phyloP scores from a whole-genome alignment of 2,113 vertebrate genomes.

The Clarias batrachus region DNA sequence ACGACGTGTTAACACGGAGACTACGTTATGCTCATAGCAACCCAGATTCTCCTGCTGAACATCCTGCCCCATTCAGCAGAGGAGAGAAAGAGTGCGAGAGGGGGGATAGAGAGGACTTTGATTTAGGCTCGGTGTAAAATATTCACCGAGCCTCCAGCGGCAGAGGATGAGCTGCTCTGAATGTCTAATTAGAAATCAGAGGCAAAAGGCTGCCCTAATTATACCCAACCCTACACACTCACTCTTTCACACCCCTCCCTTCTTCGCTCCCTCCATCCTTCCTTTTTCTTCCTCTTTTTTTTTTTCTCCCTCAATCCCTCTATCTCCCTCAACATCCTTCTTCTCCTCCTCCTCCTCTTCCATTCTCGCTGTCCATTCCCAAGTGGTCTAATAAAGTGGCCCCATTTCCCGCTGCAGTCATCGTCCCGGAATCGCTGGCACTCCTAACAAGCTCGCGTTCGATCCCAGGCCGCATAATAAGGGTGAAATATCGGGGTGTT shows the following conservation, averaged over 20 bases:
- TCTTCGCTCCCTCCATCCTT: conserved; percentile 3
- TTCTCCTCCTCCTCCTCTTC: background rate
- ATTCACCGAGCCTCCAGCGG: conserved; percentile 55
- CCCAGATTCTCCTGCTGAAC: conserved; percentile 52
- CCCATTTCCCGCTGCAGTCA: conserved; percentile 40
- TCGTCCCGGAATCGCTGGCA: conserved; percentile 1
- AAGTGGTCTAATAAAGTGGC: conserved; percentile 46
- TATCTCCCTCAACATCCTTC: conserved; percentile 1
- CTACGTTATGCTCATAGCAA: conserved; percentile 46
- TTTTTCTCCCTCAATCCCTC: conserved; percentile 7
- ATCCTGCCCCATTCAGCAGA: conserved; percentile 51
- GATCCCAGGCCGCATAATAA: conserved; percentile 14
- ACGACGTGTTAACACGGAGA: background rate
- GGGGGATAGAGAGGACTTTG: conserved; percentile 51
- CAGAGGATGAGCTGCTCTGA: conserved; percentile 53
- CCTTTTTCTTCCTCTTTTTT: background rate
- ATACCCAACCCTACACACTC: conserved; percentile 46
- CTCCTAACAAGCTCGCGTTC: conserved; percentile 19
- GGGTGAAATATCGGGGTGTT: conserved; percentile 19
- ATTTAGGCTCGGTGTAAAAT: conserved; percentile 61
- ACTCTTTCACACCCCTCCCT: conserved; percentile 41
- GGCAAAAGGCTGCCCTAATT: conserved; percentile 54
- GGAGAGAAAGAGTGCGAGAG: conserved; percentile 27
- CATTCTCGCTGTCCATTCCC: conserved; percentile 30
- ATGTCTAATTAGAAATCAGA: conserved; percentile 61